Percentiles rank a stretch among this genome's conserved stretches.
Conservation (phyloP, 2,888 invertebrate genomes). For the Aethes cnicana region DNA sequence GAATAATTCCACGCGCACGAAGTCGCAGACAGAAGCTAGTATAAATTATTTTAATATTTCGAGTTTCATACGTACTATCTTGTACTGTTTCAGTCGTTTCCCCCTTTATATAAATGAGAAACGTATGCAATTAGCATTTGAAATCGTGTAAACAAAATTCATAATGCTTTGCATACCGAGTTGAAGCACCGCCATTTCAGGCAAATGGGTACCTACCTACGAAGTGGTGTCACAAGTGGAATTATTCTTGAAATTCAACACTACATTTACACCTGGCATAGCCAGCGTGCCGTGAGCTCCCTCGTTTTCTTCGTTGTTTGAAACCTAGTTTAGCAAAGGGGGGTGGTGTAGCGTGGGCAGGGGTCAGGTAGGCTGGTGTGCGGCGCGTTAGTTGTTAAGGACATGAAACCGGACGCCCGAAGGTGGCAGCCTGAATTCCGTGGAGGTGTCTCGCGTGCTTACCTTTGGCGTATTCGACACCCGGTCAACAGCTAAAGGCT, state of each 20-base stretch:
- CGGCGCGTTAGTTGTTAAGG: conserved; percentile 51
- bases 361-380: conserved; percentile 44
- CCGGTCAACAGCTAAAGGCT: conserved; percentile 16
- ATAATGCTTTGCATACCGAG: conserved; percentile 50
- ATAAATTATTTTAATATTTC: too few relatives aligned
- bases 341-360: conserved; percentile 29
- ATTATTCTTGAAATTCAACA: conserved; percentile 66
- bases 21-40: too few relatives aligned
- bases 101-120: background rate
- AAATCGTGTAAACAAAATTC: conserved; percentile 26
- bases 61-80: too few relatives aligned
- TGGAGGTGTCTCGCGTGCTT: conserved; percentile 42
- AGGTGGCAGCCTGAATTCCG: conserved; percentile 50
- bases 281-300: conserved; percentile 39
- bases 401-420: conserved; percentile 49
- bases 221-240: conserved; percentile 55
- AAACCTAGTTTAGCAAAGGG: conserved; percentile 26
- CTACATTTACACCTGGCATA: conserved; percentile 56
- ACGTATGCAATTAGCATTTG: background rate
- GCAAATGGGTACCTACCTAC: conserved; percentile 50
- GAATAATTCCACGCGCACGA: too few relatives aligned
- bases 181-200: conserved; percentile 49
- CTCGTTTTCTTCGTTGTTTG: conserved; percentile 12
- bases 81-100: too few relatives aligned
- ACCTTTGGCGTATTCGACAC: conserved; percentile 36